These are phyloP conservation scores for Tipula helvola DNA, from an alignment of 2,888 invertebrate genomes.

Conservation along the genomic window DNA sequence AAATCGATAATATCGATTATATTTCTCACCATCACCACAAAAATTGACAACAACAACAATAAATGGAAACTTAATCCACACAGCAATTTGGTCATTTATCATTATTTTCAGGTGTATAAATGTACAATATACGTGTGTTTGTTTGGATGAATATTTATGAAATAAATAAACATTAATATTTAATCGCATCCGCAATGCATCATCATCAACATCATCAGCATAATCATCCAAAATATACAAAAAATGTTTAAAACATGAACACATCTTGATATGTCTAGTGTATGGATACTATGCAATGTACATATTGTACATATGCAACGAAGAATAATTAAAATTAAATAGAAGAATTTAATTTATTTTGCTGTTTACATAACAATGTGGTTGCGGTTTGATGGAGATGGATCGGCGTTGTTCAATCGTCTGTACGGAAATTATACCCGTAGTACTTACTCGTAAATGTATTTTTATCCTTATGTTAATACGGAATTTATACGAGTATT, in stretches of 20 bases:
- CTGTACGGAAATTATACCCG: neutral
- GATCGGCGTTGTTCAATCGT: neutral
- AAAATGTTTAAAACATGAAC: neutral
- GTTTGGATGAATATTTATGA: neutral
- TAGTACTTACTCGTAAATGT: neutral
- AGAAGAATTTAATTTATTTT: neutral
- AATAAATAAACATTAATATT: neutral
- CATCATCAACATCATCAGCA: neutral
- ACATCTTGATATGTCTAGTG: neutral
- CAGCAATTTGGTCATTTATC: neutral
- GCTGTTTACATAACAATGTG: neutral
- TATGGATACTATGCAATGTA: neutral
- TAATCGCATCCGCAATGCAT: neutral
- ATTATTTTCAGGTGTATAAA: neutral
- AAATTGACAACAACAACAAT: neutral
- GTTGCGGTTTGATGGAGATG: neutral
- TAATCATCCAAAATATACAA: neutral
- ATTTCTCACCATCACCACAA: neutral
- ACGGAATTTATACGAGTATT: neutral
- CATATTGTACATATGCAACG: neutral
- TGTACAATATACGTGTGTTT: neutral
- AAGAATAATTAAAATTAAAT: neutral
- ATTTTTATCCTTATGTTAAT: neutral
- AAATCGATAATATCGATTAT: neutral
- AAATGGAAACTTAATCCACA: neutral